A percentile compares a stretch with the other conserved stretches of the same genome.
These are phyloP conservation scores for Sminthurides bifidus DNA, from an alignment of 1,140 invertebrate species.

Conservation along the genomic window DNA sequence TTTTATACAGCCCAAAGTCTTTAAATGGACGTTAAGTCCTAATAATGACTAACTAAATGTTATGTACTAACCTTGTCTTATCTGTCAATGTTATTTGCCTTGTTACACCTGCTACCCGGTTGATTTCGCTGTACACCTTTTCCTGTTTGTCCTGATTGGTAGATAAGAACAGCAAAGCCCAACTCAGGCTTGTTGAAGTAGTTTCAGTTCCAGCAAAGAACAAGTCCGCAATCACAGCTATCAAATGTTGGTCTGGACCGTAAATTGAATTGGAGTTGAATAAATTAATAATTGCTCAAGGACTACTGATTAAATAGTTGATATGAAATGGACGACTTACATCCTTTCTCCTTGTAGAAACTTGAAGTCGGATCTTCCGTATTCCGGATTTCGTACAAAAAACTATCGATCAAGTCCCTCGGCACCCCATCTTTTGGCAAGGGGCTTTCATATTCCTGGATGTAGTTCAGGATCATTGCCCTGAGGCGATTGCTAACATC, in stretches of 20 bases:
- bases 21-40: no score
- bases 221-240: slow-evolving; percentile 6
- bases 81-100: slow-evolving; percentile 34
- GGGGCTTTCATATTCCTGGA: no score
- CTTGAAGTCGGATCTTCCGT: slow-evolving; percentile 1
- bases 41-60: no score
- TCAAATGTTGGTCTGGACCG: no score
- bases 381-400: slow-evolving; percentile 7
- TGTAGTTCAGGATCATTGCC: no score
- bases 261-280: not conserved
- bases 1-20: no score
- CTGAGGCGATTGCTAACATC: no score
- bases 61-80: slow-evolving; percentile 35
- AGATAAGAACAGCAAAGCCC: slow-evolving; percentile 54
- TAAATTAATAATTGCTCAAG: not conserved
- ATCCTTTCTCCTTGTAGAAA: slow-evolving; percentile 11
- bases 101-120: slow-evolving; percentile 40
- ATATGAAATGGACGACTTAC: no score
- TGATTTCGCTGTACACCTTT: slow-evolving; percentile 53
- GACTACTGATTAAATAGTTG: not conserved
- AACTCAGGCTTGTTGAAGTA: slow-evolving; percentile 56
- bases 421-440: no score
- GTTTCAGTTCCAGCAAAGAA: slow-evolving; percentile 40
- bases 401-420: slow-evolving; percentile 12
- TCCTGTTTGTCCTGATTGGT: slow-evolving; percentile 52